Base-by-base conservation (phyloP, 2,113 vertebrate species). In the Aptenodytes forsteri region DNA sequence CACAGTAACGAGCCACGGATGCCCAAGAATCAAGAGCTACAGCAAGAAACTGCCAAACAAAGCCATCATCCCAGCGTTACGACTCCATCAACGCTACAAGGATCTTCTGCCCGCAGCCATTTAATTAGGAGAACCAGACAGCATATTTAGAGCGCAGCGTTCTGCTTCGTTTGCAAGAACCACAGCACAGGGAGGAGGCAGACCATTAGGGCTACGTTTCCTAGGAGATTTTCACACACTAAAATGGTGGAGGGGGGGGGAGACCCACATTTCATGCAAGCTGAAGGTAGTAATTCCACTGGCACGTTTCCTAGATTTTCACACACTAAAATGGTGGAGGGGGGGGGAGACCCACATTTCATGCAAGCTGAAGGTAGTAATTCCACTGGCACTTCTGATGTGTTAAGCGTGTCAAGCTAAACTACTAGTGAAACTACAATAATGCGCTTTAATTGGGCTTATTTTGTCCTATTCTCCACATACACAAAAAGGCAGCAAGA, bases 161-260 rank as follows among this genome's bases (percentile, higher is more conserved):
- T 83, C 92, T 47, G 90, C 92, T 79, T 14, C 3, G 8, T 23
- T 64, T 7, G 66, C 96, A 69, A 36, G 17, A 87, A 26, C 49
- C 0, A 6, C 40, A 36, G 87, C 80, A 2, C 46, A 11, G 87
- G 91, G 89, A 78, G 88, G 79, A 83, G 80, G 14, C 80, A 81
- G 20, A 71, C 7, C 61, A 30, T 20, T 12, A 16, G 65, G 30
- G 75, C 71, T 44, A 4, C 5, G 92, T 96, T 96, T 95, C 94
- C 94, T 94, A 94, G 96, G 96, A 97, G 95, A 97, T 97, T 80
- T 96, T 92, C 92, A 88, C 95, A 90, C 94, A 72, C 82, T 23
- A 12, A 11, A 55, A 49, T 42, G 13, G 67, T 6, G 9, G 15
- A 42, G 23, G 23, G 27, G 9, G 19, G 8, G 8, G 2, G 42